phyloP scores from a whole-genome alignment of 2,113 vertebrate species.

The Mellivora capensis region DNA sequence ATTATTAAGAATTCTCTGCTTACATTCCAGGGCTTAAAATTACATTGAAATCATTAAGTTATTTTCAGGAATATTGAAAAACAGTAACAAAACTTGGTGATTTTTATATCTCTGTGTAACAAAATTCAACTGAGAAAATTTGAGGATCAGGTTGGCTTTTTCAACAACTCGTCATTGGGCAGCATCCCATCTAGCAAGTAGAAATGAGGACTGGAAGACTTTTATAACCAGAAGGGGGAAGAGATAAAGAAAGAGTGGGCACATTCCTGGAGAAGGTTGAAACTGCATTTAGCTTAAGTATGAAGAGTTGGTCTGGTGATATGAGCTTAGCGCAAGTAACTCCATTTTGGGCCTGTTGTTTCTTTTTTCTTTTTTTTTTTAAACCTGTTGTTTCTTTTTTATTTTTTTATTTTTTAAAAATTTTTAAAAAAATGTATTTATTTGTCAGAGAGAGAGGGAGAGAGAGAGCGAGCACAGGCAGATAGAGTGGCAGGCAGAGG shows the following conservation, averaged over 20 bases:
- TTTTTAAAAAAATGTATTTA: not conserved
- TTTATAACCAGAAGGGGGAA: not conserved
- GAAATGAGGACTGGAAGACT: not conserved
- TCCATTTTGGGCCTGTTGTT: not conserved
- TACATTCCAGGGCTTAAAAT: not conserved
- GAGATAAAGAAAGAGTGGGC: not conserved
- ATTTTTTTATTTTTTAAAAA: not conserved
- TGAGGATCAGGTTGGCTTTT: not conserved
- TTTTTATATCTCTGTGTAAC: not conserved
- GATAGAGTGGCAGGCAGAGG: too few relatives aligned
- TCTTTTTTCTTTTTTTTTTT: too few relatives aligned
- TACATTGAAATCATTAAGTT: not conserved
- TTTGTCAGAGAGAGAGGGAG: too few relatives aligned
- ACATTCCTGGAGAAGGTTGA: not conserved
- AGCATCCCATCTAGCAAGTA: not conserved
- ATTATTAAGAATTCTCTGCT: not conserved
- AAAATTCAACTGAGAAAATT: not conserved
- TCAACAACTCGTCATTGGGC: not conserved
- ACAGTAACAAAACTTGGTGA: not conserved
- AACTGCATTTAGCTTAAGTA: not conserved
- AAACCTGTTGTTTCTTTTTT: too few relatives aligned
- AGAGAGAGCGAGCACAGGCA: too few relatives aligned
- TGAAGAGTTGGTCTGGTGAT: not conserved
- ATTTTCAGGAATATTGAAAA: not conserved
- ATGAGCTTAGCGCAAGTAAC: not conserved